Base-by-base conservation (phyloP, 2,797 vertebrate species). In the Megalops cyprinoides region DNA sequence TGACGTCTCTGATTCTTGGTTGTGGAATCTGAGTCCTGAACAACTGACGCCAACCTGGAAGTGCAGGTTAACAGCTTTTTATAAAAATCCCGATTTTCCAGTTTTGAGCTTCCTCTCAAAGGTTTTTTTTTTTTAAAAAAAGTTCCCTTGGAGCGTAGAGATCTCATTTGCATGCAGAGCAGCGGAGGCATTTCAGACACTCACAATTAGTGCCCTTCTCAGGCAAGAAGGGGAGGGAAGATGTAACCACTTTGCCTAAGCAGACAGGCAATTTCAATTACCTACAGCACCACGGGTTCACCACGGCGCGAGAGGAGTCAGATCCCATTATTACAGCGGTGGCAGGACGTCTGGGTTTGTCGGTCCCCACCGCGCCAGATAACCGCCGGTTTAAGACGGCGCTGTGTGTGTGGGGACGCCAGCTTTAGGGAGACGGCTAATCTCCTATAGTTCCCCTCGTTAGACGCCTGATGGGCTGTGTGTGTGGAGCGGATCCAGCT, bases 81-180 rank as follows among this genome's bases (percentile, higher is more conserved):
- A n/a, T n/a, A n/a, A n/a, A n/a, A n/a, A n/a, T n/a, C n/a, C n/a
- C n/a, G n/a, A n/a, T n/a, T n/a, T 48, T 48, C 46, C 46, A 9
- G 31, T 65, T 14, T 1, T 9, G 28, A 65, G 60, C 34, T 65
- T 34, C 31, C 28, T 4, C 28, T 12, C 10, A 62, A 15, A n/a
- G 3, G 62, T 37, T n/a, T n/a, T n/a, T n/a, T n/a, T n/a, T n/a
- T n/a, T n/a, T n/a, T n/a, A n/a, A n/a, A n/a, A 4, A 0, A 20
- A 67, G 0, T 4, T 39, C 18, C 20, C 46, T 48, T 67, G 3
- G 34, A 2, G 1, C 31, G 3, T 31, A 37, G 37, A 37, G 4
- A 37, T 15, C 31, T 67, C 62, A 67, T 67, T 31, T 67, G 62
- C 28, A 67, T 67, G 62, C 62, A 67, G 62, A 67, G 46, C 6